Evolutionary conservation across 2,888 invertebrate genomes (phyloP), one percentile per base, ranked within the genome.

Genomic region (Morpho deidamia): DNA sequence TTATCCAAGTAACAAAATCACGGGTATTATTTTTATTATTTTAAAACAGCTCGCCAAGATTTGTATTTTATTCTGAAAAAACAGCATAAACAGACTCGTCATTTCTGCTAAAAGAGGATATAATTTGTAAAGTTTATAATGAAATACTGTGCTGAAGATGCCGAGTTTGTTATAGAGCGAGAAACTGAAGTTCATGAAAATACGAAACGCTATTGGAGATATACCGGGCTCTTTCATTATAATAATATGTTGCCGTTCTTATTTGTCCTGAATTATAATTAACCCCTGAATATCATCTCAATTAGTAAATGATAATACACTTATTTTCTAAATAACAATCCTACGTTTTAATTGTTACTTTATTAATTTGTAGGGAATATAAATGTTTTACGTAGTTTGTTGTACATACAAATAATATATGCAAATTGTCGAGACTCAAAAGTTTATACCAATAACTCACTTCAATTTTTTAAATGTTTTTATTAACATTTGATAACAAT

Each of bases 151-250:
- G 53, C 53, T 49, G 61, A 68, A 61, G 61, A 68, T 62, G 67
- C 64, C 61, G 62, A 61, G 67, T 71, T 73, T 69, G 71, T 70
- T 72, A 72, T 65, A 65, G 60, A 62, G 68, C 68, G 69, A 57
- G 56, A 70, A 69, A 68, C 68, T 64, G 58, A 68, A 72, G 62
- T 73, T 72, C 72, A 68, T 71, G 69, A 72, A 71, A 56, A 56
- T 59, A 55, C 51, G 44, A 41, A 11, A 12, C 39, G 37, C 38
- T 40, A 43, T 40, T 44, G 44, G 23, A n/a, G 52, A 33, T 14
- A 61, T 53, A 61, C 52, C 9, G 55, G 11, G 60, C 11, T 39
- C 23, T 11, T 11, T 11, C 7, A 23, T 23, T 23, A 23, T 23
- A 5, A 23, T 5, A 23, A 23, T 23, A 23, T 23, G 3, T 23